A percentile compares a stretch with the other conserved stretches of the same genome.
Conservation (phyloP, 2,113 vertebrate species). For the Emydura subglobosa region DNA sequence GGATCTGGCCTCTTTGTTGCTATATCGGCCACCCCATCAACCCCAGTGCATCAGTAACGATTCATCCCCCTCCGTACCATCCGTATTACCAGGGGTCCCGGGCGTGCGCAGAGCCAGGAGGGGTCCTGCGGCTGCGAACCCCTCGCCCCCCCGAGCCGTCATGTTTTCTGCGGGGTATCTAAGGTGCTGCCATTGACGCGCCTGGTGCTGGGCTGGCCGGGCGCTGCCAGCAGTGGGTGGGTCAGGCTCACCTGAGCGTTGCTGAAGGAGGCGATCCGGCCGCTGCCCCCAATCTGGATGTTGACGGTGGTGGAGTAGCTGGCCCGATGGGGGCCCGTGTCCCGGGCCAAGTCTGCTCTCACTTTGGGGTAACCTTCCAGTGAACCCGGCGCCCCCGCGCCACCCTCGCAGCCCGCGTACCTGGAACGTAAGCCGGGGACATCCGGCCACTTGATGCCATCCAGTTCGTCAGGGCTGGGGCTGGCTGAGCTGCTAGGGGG, state of each 20-base stretch:
- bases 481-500: slow-evolving; percentile 47
- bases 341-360: background rate
- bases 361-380: background rate
- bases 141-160: background rate
- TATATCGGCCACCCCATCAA: background rate
- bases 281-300: slow-evolving; percentile 89
- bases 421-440: slow-evolving; percentile 73
- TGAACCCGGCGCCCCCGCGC: background rate
- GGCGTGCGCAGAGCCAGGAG: background rate
- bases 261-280: slow-evolving; percentile 86
- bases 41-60: background rate
- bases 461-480: slow-evolving; percentile 73
- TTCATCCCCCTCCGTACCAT: background rate
- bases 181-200: slow-evolving; percentile 76
- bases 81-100: background rate
- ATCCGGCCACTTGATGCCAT: slow-evolving; percentile 77
- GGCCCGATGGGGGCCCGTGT: slow-evolving; percentile 69
- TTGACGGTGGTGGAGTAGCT: slow-evolving; percentile 93
- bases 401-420: slow-evolving; percentile 45
- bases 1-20: background rate
- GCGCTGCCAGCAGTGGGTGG: slow-evolving; percentile 81
- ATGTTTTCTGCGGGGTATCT: slow-evolving; percentile 29
- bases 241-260: slow-evolving; percentile 90
- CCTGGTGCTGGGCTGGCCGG: slow-evolving; percentile 67
- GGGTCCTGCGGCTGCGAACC: accelerated